Conservation (phyloP, 2,113 vertebrate species). For the Onychostruthus taczanowskii region DNA sequence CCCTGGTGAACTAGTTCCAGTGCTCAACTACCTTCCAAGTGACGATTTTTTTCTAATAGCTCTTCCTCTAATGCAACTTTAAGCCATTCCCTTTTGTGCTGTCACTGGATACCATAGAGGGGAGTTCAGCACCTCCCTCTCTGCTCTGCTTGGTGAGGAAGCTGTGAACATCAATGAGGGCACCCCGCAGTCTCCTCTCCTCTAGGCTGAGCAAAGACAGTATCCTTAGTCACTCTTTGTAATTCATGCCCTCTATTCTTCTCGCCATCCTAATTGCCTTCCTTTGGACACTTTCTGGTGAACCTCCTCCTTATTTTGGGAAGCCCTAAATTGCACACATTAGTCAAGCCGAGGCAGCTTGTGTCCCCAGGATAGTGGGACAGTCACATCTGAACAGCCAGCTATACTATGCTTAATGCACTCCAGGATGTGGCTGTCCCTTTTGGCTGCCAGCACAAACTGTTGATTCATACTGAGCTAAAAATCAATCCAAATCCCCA, state of each 20-base stretch:
- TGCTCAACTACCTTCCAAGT: background rate
- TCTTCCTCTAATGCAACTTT: background rate
- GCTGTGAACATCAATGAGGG: background rate
- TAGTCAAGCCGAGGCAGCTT: background rate
- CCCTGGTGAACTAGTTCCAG: background rate
- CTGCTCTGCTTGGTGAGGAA: background rate
- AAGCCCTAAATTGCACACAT: background rate
- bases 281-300: background rate
- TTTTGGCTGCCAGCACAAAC: background rate
- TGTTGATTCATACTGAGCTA: background rate
- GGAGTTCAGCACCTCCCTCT: background rate
- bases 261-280: background rate
- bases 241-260: background rate
- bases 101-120: rapidly evolving
- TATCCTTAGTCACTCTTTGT: background rate
- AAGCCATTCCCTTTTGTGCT: background rate
- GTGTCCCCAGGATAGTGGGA: too few species aligned
- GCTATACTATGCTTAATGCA: background rate
- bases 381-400: background rate
- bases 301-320: background rate
- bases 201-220: background rate
- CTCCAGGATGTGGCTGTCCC: too few species aligned
- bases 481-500: background rate
- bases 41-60: background rate
- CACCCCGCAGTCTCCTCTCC: rapidly evolving